A percentile compares a stretch with the other conserved stretches of the same genome.
Conservation (phyloP, 2,113 vertebrate genomes). For the Sinosuthora webbiana region DNA sequence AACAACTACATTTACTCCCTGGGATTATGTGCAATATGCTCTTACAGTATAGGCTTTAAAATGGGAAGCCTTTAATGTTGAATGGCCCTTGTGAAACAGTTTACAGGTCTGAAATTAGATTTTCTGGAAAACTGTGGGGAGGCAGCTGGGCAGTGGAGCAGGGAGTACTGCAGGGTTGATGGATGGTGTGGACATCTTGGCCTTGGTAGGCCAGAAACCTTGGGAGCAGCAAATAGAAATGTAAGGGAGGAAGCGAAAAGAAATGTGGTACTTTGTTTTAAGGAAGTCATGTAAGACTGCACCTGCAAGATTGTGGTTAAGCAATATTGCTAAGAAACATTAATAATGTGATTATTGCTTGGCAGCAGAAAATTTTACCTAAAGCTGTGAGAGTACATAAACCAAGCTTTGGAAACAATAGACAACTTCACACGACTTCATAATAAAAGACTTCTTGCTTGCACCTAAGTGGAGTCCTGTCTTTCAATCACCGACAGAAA, state of each 20-base stretch:
- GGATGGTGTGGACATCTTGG: not conserved
- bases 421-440: not conserved
- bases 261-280: not conserved
- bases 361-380: not conserved
- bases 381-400: not conserved
- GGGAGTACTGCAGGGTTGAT: not conserved
- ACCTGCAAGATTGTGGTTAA: not conserved
- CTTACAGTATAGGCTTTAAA: not conserved
- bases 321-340: not conserved
- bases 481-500: not conserved
- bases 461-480: not conserved
- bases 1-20: not conserved
- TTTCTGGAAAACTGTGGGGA: not conserved
- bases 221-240: not conserved
- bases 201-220: not conserved
- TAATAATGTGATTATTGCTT: not conserved
- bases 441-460: not conserved
- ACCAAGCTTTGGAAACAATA: not conserved
- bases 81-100: not conserved
- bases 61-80: not conserved
- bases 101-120: conserved; percentile 2
- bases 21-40: not conserved
- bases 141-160: not conserved
- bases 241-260: not conserved
- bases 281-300: not conserved